Percentiles rank a stretch among this genome's conserved stretches.
phyloP scores from a whole-genome alignment of 2,797 vertebrate species.

The Pelodytes ibericus region DNA sequence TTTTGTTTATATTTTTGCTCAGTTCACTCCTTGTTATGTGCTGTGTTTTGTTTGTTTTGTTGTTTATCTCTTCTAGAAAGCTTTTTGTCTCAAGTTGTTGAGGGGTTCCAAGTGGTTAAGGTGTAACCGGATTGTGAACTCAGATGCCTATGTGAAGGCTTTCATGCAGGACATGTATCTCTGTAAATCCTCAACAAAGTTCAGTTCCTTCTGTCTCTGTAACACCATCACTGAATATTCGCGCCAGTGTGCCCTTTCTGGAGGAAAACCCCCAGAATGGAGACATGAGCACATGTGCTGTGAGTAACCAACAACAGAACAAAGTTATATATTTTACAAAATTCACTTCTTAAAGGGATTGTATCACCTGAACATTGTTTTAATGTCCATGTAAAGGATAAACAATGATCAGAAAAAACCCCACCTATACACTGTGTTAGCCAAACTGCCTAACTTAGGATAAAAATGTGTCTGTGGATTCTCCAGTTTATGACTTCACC shows the following conservation, averaged over 20 bases:
- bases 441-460: too few relatives aligned
- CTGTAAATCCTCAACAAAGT: conserved; percentile 61
- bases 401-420: too few relatives aligned
- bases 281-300: conserved; percentile 77
- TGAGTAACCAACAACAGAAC: conserved; percentile 67
- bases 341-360: too few relatives aligned
- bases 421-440: too few relatives aligned
- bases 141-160: conserved; percentile 73
- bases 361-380: too few relatives aligned
- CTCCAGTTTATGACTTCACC: too few relatives aligned
- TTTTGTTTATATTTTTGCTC: too few relatives aligned
- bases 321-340: too few relatives aligned
- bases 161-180: conserved; percentile 80
- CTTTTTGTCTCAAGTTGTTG: conserved; percentile 64
- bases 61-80: conserved; percentile 59
- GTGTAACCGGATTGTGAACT: conserved; percentile 74
- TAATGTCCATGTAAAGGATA: too few relatives aligned
- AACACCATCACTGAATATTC: conserved; percentile 85
- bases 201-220: conserved; percentile 73
- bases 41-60: too few relatives aligned
- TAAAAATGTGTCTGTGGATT: too few relatives aligned
- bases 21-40: too few relatives aligned
- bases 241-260: conserved; percentile 83
- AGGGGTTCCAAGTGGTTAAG: conserved; percentile 65
- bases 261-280: conserved; percentile 83